Base-by-base conservation (phyloP, 2,888 invertebrate genomes). In the Pristionchus japonicus region DNA sequence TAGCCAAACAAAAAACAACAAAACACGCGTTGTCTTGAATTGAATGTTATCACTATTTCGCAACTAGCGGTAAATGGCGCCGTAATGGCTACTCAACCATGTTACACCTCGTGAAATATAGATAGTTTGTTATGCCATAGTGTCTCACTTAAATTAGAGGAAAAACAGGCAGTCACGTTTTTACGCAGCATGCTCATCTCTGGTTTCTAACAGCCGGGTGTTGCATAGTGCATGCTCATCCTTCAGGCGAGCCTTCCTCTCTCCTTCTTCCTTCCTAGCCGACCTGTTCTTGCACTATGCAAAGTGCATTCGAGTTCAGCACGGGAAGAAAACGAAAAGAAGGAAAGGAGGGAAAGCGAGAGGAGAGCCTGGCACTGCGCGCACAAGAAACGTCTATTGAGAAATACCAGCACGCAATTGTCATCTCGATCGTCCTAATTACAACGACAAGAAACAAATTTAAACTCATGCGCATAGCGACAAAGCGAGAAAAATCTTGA, bases 201-300 rank as follows among this genome's bases (percentile, higher is more conserved):
- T n/a, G 15, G 3, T 17, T 31, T 9, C 31, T 1, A 34, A 34
- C 31, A n/a, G n/a, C 64, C 20, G 70, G 37, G 20, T 37, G 17
- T 40, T 57, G 37, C 70, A 7, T 40, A 77, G 77, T 77, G 43
- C 77, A 77, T 27, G 37, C 47, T 13, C 77, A 43, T 47, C 23
- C n/a, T 40, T 40, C 77, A 77, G 77, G 27, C 40, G 57, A 20
- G 77, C 15, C 43, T 47, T 77, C 47, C 43, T 20, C n/a, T n/a
- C 57, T 57, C 7, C 64, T 17, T 37, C 43, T 20, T 70, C 64
- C 64, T 40, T 74, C 43, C 77, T 43, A 67, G 31, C 43, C 77
- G 77, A 77, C 77, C 43, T 77, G 77, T 77, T 77, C 77, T 77
- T 77, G 77, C 77, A 77, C 77, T 77, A 77, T 77, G 77, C 77